Base-by-base conservation (phyloP, 2,113 vertebrate genomes). In the Platichthys stellatus region DNA sequence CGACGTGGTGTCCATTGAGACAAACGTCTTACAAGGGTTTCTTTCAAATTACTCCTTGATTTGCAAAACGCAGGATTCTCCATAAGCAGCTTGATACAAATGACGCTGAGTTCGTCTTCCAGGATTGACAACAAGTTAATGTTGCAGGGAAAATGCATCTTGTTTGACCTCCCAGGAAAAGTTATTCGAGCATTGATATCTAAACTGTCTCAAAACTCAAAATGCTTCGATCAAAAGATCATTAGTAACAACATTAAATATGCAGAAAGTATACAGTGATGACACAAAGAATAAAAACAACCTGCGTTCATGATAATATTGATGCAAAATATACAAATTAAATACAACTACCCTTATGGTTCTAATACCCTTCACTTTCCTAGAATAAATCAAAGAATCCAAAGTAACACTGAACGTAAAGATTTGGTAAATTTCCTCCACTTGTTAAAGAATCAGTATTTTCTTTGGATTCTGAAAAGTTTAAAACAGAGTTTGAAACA, bases 401-500 rank as follows among this genome's bases (percentile, higher is more conserved):
- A 56, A 28, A 58, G 21, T 28, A 58, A 58, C 14, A 56, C 18
- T 4, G 10, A 57, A 71, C 47, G 1, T 18, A 49, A 49, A 49
- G 51, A 63, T 51, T 61, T 72, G 59, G 71, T 69, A 2, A 54
- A 63, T 56, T 49, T 24, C 13, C 6, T 11, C 23, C 24, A 26
- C 12, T 72, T 56, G 15, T 31, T 62, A 47, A 63, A 62, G 14
- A 43, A 77, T 60, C 9, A 31, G 15, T 63, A 53, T 70, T 71
- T 49, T 89, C 85, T 89, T 86, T 87, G 87, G 81, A 72, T 51
- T 64, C 3, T 59, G 24, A 23, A 23, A 56, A 56, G 54, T 56
- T 23, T 56, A 10, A 23, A 23, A 38, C 35, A 38, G 35, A 38
- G 10, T 23, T 56, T 13, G n/a, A 12, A 57, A 14, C 40, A 43